Percentiles rank a stretch among this genome's conserved stretches.
phyloP scores from a whole-genome alignment of 1,140 invertebrate genomes.

The Varroa destructor region DNA sequence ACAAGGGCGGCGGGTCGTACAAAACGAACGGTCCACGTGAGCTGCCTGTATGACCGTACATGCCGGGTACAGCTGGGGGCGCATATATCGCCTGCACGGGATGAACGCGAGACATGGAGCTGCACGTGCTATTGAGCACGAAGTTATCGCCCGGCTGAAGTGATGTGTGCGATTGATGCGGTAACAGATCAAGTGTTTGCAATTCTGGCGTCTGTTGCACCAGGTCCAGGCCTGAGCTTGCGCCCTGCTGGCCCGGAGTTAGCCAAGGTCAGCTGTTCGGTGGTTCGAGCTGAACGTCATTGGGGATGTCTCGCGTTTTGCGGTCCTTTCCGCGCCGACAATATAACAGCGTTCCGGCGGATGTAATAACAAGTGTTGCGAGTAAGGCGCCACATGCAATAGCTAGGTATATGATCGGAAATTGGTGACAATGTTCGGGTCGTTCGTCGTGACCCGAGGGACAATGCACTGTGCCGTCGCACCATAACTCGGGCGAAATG shows the following conservation, averaged over 20 bases:
- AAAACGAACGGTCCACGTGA: slow-evolving; percentile 18
- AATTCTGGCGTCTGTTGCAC: slow-evolving; percentile 23
- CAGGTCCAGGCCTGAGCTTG: slow-evolving; percentile 25
- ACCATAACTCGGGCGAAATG: slow-evolving; percentile 73
- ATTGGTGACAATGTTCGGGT: slow-evolving; percentile 46
- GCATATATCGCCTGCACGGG: slow-evolving; percentile 21
- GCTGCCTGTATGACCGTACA: neutral
- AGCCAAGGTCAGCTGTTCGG: slow-evolving; percentile 28
- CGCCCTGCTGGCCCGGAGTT: slow-evolving; percentile 1
- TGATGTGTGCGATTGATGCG: slow-evolving; percentile 13
- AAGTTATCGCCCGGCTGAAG: slow-evolving; percentile 26
- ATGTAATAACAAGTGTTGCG: slow-evolving; percentile 1
- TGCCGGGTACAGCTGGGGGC: slow-evolving; percentile 6
- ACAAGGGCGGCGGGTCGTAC: slow-evolving; percentile 18
- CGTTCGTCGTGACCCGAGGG: slow-evolving; percentile 75
- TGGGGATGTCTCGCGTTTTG: slow-evolving; percentile 17
- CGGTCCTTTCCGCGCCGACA: slow-evolving; percentile 20
- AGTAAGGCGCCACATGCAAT: slow-evolving; percentile 29
- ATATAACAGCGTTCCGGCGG: slow-evolving; percentile 9
- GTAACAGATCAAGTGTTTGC: slow-evolving; percentile 24
- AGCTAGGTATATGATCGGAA: slow-evolving; percentile 33
- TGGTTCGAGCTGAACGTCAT: slow-evolving; percentile 25
- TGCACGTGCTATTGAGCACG: slow-evolving; percentile 14
- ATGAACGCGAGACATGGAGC: slow-evolving; percentile 25
- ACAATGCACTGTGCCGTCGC: slow-evolving; percentile 67